These are phyloP conservation scores for Pipistrellus kuhlii DNA, from an alignment of 2,797 vertebrate genomes.

Conservation along the genomic window DNA sequence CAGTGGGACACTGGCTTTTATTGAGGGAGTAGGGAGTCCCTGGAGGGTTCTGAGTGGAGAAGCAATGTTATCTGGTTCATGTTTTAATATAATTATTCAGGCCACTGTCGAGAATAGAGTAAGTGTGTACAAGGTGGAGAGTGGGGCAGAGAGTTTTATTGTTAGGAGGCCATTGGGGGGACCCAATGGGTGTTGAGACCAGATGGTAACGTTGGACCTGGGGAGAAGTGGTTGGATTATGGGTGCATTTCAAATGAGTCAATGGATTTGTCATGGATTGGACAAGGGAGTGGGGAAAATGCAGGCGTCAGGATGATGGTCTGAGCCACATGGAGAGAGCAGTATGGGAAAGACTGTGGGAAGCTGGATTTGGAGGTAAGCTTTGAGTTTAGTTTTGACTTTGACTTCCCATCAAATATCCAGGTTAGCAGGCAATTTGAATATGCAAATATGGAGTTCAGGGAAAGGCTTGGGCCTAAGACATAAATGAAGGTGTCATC, in stretches of 20 bases:
- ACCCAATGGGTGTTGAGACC: background rate
- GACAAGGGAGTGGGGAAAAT: background rate
- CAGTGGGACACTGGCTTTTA: background rate
- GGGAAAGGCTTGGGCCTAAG: background rate
- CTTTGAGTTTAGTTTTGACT: background rate
- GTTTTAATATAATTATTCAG: background rate
- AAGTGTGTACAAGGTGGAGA: rapidly evolving
- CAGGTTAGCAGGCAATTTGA: background rate
- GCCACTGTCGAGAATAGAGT: background rate
- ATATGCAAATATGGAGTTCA: background rate
- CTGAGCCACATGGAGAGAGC: background rate
- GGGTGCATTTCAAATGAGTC: background rate
- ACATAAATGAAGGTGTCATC: background rate
- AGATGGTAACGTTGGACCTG: background rate
- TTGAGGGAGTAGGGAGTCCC: background rate
- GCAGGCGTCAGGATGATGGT: background rate
- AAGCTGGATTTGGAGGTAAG: background rate
- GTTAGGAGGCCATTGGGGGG: background rate
- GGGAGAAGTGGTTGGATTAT: background rate
- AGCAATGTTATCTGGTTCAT: background rate
- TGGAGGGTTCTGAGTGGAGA: background rate
- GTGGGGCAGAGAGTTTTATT: background rate
- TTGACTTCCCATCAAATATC: background rate
- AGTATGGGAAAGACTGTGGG: background rate
- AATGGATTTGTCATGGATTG: background rate